These are phyloP conservation scores for Bryconaethiops microstoma DNA, from an alignment of 2,797 vertebrate species.

Conservation along the genomic window DNA sequence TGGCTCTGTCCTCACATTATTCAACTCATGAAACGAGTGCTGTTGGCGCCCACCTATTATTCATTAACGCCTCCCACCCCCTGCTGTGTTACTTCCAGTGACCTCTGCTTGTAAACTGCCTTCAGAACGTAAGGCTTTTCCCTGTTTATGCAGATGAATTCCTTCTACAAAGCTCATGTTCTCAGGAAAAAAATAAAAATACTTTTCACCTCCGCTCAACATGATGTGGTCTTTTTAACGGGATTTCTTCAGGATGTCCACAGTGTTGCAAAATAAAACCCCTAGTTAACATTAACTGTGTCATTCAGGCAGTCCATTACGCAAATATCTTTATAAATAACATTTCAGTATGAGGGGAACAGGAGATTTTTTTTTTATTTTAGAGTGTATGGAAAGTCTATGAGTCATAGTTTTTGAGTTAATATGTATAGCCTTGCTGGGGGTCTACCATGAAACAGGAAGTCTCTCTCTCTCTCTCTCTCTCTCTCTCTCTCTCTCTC, in stretches of 20 bases:
- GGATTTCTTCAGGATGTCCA: neutral
- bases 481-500: neutral
- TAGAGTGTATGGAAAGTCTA: slow-evolving; percentile 19
- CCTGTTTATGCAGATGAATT: neutral
- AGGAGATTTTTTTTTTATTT: slow-evolving; percentile 30
- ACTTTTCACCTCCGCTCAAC: neutral
- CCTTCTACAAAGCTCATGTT: neutral
- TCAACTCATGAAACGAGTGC: neutral
- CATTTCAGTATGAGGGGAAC: slow-evolving; percentile 33
- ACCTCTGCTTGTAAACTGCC: slow-evolving; percentile 10
- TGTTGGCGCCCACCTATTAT: slow-evolving; percentile 33
- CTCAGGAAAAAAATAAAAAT: neutral
- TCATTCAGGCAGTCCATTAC: slow-evolving; percentile 15
- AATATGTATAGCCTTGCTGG: slow-evolving; percentile 15
- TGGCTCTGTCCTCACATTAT: slow-evolving; percentile 10
- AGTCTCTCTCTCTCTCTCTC: neutral
- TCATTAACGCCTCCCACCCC: slow-evolving; percentile 44
- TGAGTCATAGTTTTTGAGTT: slow-evolving; percentile 24
- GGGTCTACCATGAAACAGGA: slow-evolving; percentile 33
- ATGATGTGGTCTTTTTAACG: neutral
- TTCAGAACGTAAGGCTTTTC: neutral
- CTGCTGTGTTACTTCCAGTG: slow-evolving; percentile 31
- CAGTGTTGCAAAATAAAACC: slow-evolving; percentile 20
- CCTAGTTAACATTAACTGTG: neutral
- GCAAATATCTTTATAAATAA: slow-evolving; percentile 4